phyloP scores from a whole-genome alignment of 2,797 vertebrate species.

The Cephalopachus bancanus region DNA sequence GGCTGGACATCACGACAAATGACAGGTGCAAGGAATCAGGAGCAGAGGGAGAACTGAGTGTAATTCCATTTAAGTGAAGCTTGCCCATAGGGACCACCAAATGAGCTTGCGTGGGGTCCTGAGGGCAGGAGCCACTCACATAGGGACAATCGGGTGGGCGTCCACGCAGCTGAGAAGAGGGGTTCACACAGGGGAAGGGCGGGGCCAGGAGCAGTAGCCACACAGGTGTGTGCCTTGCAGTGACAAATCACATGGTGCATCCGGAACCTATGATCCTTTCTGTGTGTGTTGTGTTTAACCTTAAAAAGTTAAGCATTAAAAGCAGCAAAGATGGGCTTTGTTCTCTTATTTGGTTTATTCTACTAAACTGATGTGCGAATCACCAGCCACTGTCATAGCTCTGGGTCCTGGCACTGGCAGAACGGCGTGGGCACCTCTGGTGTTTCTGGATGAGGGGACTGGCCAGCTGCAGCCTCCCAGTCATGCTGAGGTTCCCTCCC shows the following conservation, averaged over 20 bases:
- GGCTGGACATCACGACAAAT: rapidly evolving
- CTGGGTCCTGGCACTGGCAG: rapidly evolving
- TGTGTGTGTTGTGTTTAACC: rapidly evolving
- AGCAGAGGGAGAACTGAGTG: rapidly evolving
- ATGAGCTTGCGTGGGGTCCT: rapidly evolving
- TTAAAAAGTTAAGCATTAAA: background rate
- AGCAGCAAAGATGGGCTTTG: background rate
- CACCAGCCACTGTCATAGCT: rapidly evolving
- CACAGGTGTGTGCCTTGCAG: rapidly evolving
- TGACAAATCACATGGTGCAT: rapidly evolving
- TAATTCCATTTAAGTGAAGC: rapidly evolving
- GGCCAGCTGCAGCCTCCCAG: background rate
- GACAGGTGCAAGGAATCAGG: background rate
- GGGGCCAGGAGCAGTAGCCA: rapidly evolving
- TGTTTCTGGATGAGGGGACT: rapidly evolving
- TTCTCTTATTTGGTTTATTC: background rate
- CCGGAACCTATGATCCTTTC: rapidly evolving
- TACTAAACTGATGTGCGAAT: background rate
- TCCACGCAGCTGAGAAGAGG: rapidly evolving
- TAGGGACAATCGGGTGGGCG: background rate
- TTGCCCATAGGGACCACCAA: rapidly evolving
- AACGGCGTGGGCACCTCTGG: rapidly evolving
- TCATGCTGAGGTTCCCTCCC: background rate
- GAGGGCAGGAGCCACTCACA: rapidly evolving
- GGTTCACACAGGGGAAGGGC: background rate